Base-by-base conservation (phyloP, 2,113 vertebrate genomes). In the Rostratula benghalensis region DNA sequence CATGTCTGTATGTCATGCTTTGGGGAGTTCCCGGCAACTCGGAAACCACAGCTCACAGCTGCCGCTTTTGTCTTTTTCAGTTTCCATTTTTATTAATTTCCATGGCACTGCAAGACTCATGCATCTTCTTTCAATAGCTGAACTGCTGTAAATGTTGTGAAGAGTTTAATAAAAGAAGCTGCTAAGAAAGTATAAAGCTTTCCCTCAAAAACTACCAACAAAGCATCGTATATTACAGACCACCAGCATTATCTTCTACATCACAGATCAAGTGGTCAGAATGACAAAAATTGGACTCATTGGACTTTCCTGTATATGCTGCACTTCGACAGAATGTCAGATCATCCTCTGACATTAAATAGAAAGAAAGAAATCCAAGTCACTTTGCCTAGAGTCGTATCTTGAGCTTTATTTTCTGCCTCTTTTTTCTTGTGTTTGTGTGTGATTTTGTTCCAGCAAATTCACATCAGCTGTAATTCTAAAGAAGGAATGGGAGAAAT, bases 111-210 rank as follows among this genome's bases (percentile, higher is more conserved):
- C 39, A 83, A 89, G 73, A 92, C 30, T 87, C n/a, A 28, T 31
- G 60, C 53, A 83, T 95, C 95, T 96, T 87, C 41, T 89, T 95
- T 75, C 78, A 95, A 92, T 64, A 92, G 70, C 85, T 87, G 83
- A 93, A 89, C 69, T 87, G 28, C 90, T 89, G 65, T 90, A 96
- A 90, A 76, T 79, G 68, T 92, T 95, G 78, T 35, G n/a, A 85
- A 95, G 77, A 81, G 33, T 83, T 95, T 87, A 93, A 92, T 92
- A 94, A 87, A 10, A 89, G 57, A 75, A 51, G 43, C 31, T 45
- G 33, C 39, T 77, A 83, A 31, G 43, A 83, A 76, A 64, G 0
- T 37, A 76, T 60, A 83, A 92, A 90, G 23, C 21, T 46, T 60
- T 77, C 28, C 71, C 67, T 77, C 50, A 90, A 57, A 92, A 93